A percentile compares a stretch with the other conserved stretches of the same genome.
These are phyloP conservation scores for Ditylenchus weischeri DNA, from an alignment of 2,888 invertebrate genomes.

Conservation along the genomic window DNA sequence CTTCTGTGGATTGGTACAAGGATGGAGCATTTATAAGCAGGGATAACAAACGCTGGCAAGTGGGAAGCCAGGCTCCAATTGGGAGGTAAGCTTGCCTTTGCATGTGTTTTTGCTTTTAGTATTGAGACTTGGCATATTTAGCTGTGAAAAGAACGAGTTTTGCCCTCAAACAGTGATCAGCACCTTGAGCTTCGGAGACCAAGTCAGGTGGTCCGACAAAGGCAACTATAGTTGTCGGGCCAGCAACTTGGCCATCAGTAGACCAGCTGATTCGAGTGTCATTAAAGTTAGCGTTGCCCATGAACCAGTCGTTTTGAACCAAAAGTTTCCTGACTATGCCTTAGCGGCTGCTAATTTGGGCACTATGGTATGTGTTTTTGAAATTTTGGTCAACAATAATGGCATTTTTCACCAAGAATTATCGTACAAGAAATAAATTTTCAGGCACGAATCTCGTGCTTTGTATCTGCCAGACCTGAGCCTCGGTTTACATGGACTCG, in stretches of 20 bases:
- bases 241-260: constrained; percentile 70
- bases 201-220: constrained; percentile 80
- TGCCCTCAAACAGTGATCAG: constrained; percentile 40
- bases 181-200: constrained; percentile 37
- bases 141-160: constrained; percentile 40
- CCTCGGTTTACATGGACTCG: constrained; percentile 51
- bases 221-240: constrained; percentile 91
- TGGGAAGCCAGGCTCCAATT: neutral
- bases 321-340: constrained; percentile 38
- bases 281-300: constrained; percentile 42
- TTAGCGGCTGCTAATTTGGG: constrained; percentile 51
- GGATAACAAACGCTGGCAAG: constrained; percentile 6
- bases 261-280: constrained; percentile 20
- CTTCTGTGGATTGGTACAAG: constrained; percentile 48
- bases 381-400: too few species aligned
- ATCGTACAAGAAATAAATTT: too few species aligned
- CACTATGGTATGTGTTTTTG: constrained; percentile 24
- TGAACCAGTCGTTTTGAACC: constrained; percentile 51
- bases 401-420: constrained; percentile 4
- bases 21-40: constrained; percentile 41
- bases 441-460: constrained; percentile 37
- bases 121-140: constrained; percentile 20
- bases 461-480: constrained; percentile 52
- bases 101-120: neutral
- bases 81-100: constrained; percentile 8